Percentiles rank a stretch among this genome's conserved stretches.
These are phyloP conservation scores for Tetramorium parvispinum DNA, from an alignment of 1,140 invertebrate genomes.

Conservation along the genomic window DNA sequence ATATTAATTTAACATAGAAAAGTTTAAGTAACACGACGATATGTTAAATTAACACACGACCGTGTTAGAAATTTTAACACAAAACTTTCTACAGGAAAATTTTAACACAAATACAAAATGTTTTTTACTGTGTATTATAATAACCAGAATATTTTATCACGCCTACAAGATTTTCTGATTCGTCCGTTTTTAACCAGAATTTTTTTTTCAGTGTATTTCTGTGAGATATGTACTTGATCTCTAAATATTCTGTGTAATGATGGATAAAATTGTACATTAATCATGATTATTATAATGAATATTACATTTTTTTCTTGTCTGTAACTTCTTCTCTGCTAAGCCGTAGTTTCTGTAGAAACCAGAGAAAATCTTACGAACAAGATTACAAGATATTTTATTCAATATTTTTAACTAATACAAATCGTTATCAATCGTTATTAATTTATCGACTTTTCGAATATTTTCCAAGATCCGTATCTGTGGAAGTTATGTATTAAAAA, in stretches of 20 bases:
- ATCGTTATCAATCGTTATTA: neutral
- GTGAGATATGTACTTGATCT: neutral
- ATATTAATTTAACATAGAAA: too few species aligned
- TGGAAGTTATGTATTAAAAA: neutral
- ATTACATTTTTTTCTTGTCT: neutral
- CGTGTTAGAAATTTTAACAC: too few species aligned
- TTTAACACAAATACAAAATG: too few species aligned
- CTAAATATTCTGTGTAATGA: constrained; percentile 25
- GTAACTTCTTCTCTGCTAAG: neutral
- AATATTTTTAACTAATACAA: neutral
- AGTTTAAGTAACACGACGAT: too few species aligned
- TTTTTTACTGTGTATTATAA: too few species aligned
- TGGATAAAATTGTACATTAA: neutral
- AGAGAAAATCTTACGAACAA: neutral
- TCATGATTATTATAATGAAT: constrained; percentile 3
- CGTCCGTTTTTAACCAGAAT: too few species aligned
- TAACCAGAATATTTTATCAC: too few species aligned
- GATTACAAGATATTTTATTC: neutral
- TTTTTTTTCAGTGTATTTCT: neutral
- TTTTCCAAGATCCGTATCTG: neutral
- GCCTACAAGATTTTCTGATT: too few species aligned
- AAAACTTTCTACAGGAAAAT: too few species aligned
- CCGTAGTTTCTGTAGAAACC: neutral
- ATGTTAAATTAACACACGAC: too few species aligned
- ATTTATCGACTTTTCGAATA: neutral